Percentiles rank a stretch among this genome's conserved stretches.
These are phyloP conservation scores for Axea sp. DNA, from an alignment of 2,888 invertebrate species.

Conservation along the genomic window DNA sequence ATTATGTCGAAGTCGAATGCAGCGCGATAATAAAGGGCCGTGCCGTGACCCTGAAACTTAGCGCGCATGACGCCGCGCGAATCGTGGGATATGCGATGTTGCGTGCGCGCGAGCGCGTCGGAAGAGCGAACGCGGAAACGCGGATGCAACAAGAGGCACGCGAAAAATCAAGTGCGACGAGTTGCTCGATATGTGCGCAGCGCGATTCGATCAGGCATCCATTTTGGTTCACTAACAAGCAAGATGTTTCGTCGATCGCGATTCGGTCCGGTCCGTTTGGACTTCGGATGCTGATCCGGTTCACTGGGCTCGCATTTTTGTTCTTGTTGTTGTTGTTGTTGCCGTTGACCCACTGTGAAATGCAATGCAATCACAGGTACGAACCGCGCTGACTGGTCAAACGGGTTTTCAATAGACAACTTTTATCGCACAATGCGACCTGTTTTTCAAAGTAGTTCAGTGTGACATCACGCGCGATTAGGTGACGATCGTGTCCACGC, in stretches of 20 bases:
- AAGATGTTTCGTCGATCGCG: neutral
- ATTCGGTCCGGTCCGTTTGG: too few relatives aligned
- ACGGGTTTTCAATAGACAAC: conserved; percentile 30
- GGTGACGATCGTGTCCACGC: conserved; percentile 3
- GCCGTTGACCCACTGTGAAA: conserved; percentile 18
- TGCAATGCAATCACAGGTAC: neutral
- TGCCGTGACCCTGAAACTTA: conserved; percentile 52
- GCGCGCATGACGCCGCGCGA: conserved; percentile 54
- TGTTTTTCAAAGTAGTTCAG: conserved; percentile 43
- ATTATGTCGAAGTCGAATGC: conserved; percentile 26
- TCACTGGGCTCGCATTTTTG: conserved; percentile 4
- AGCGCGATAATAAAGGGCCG: conserved; percentile 48
- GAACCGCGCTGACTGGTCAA: conserved; percentile 7
- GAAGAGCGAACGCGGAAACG: conserved; percentile 46
- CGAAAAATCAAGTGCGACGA: conserved; percentile 15
- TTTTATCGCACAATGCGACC: conserved; percentile 22
- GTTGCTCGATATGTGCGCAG: neutral
- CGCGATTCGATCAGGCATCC: conserved; percentile 1
- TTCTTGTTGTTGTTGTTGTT: neutral
- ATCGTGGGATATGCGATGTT: conserved; percentile 39
- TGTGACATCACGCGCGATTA: conserved; percentile 45
- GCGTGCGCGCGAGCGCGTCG: conserved; percentile 41
- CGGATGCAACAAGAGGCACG: conserved; percentile 16
- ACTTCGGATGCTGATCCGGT: conserved; percentile 6
- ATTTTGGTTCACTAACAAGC: conserved; percentile 16